Evolutionary conservation across 2,888 invertebrate species (phyloP), one percentile per base, ranked within the genome.

Genomic region (Poecilus cupreus): DNA sequence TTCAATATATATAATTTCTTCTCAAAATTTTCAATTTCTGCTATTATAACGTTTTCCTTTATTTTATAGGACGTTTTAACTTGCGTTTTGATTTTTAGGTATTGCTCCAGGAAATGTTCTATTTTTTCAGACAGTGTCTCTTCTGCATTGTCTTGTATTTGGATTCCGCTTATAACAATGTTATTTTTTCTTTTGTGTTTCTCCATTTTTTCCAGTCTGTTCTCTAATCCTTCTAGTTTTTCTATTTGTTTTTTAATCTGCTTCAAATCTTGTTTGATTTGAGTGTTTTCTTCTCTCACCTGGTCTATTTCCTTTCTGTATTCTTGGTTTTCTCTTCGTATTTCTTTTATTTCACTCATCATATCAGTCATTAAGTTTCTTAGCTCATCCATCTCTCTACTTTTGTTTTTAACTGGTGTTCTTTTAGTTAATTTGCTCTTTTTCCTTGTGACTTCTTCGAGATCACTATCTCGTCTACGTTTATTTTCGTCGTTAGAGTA

Each of bases 171-270:
- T 64, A 64, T 64, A 10, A 64, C 16, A 16, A 64, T 64, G n/a
- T 64, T 26, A 24, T 64, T 64, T 24, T 64, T 64, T n/a, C 64
- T 64, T 24, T 64, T 64, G 11, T 11, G 0, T 64, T 32, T 64
- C 18, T 64, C 18, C 64, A 64, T 32, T 64, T 64, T 64, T 4
- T 37, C 22, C 11, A 54, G 0, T 54, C 3, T 3, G 8, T 64
- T 22, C 26, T 11, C 64, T 0, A 24, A 16, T 22, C 18, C 22
- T 32, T 64, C 64, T 13, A 64, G 13, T 18, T 64, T 64, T 32
- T 64, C 64, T 26, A 64, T 64, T 64, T 64, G 4, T 64, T 5
- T 13, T 16, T n/a, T 64, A 37, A 8, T n/a, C 11, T 64, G 20
- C 22, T 22, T 22, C 24, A 26, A 8, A 20, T 64, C 37, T 24